Percentiles rank a stretch among this genome's conserved stretches.
Conservation (phyloP, 2,797 vertebrate genomes). For the Euthynnus affinis region DNA sequence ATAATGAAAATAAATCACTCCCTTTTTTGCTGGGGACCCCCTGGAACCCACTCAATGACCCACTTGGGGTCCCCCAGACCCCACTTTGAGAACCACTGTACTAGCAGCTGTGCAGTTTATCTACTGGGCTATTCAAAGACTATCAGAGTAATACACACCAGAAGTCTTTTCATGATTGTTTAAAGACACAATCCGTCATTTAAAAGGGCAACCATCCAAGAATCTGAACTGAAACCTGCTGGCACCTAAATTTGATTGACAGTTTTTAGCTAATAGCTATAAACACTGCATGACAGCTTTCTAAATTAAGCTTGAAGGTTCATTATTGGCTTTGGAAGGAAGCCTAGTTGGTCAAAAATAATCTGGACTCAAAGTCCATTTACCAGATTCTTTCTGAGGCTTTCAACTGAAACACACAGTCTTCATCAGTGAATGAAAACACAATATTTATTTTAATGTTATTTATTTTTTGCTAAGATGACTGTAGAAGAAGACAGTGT, state of each 20-base stretch:
- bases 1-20: too few relatives aligned
- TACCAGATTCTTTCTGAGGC: too few relatives aligned
- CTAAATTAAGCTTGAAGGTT: background rate
- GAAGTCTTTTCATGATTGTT: background rate
- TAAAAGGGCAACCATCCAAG: background rate
- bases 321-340: too few relatives aligned
- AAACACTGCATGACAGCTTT: background rate
- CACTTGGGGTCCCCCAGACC: too few relatives aligned
- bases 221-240: background rate
- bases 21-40: too few relatives aligned
- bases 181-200: background rate
- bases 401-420: too few relatives aligned
- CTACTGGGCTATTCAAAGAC: background rate
- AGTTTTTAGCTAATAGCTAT: background rate
- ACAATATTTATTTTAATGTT: too few relatives aligned
- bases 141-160: background rate
- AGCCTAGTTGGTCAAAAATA: background rate
- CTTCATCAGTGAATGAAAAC: too few relatives aligned
- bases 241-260: background rate
- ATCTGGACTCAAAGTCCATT: background rate
- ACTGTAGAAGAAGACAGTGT: too few relatives aligned
- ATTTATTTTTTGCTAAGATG: too few relatives aligned
- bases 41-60: too few relatives aligned
- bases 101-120: conserved; percentile 3
- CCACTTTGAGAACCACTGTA: background rate